These are phyloP conservation scores for Lagopus muta DNA, from an alignment of 2,113 vertebrate genomes.

Conservation along the genomic window DNA sequence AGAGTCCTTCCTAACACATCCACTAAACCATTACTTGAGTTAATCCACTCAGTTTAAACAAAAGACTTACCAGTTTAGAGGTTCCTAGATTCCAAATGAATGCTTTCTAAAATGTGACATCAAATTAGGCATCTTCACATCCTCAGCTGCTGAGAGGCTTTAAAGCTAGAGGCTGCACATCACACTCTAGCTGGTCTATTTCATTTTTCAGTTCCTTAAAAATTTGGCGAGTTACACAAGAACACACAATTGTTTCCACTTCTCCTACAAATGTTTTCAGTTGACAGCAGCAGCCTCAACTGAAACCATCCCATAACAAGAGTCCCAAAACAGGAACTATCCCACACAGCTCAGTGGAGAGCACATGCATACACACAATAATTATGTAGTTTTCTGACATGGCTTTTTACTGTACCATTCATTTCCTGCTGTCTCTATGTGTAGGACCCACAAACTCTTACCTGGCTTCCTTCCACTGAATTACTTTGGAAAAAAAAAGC, in stretches of 20 bases:
- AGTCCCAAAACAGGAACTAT: background rate
- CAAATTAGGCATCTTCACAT: background rate
- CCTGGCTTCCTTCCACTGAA: background rate
- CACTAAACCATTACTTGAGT: background rate
- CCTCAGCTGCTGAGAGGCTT: background rate
- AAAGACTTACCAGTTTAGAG: background rate
- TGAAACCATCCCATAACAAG: background rate
- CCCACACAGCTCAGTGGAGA: background rate
- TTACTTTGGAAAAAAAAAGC: background rate
- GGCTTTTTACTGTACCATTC: rapidly evolving
- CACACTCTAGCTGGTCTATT: background rate
- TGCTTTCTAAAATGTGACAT: background rate
- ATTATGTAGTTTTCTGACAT: background rate
- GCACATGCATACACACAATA: background rate
- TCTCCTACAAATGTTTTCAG: background rate
- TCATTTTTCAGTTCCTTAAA: background rate
- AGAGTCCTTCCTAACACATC: background rate
- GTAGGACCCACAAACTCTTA: background rate
- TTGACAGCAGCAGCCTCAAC: background rate
- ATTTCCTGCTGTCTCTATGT: background rate
- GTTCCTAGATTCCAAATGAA: background rate
- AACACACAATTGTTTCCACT: background rate
- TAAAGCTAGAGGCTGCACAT: background rate
- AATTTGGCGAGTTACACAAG: background rate
- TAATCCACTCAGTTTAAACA: background rate